Percentiles rank a stretch among this genome's conserved stretches.
Conservation (phyloP, 35 echinoderm and acorn worm species). For the Apostichopus japonicus region DNA sequence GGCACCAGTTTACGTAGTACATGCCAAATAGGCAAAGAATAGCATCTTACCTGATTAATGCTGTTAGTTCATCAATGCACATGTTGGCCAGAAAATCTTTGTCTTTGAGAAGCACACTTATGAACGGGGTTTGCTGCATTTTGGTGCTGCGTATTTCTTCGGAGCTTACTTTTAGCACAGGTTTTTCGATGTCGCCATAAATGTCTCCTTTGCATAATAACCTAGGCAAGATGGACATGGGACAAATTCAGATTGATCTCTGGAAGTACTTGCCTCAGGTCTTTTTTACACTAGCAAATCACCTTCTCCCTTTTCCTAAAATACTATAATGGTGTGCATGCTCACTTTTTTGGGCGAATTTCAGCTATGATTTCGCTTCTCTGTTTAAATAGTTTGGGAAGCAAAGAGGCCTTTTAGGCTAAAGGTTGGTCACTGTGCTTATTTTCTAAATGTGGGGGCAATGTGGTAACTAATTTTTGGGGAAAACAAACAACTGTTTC, state of each 20-base stretch:
- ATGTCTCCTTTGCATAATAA: slow-evolving; percentile 42
- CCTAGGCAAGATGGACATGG: slow-evolving; percentile 54
- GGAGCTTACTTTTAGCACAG: slow-evolving; percentile 9
- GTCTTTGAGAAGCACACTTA: not conserved
- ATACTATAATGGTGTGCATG: slow-evolving; percentile 70
- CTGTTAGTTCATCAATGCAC: slow-evolving; percentile 4
- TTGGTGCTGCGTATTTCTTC: not conserved
- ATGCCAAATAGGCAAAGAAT: slow-evolving; percentile 11
- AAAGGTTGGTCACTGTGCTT: slow-evolving; percentile 52
- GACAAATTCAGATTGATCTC: slow-evolving; percentile 18
- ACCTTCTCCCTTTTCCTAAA: slow-evolving; percentile 39
- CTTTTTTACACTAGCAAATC: slow-evolving; percentile 61
- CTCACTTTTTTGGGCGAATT: slow-evolving; percentile 57
- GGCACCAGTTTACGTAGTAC: not conserved
- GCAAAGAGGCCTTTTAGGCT: slow-evolving; percentile 28
- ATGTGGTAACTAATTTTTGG: slow-evolving; percentile 35
- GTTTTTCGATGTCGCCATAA: slow-evolving; percentile 61
- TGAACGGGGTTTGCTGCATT: not conserved
- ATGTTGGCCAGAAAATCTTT: not conserved
- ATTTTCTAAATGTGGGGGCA: slow-evolving; percentile 60
- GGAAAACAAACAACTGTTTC: slow-evolving; percentile 64
- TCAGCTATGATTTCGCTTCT: slow-evolving; percentile 41
- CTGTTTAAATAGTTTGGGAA: slow-evolving; percentile 28
- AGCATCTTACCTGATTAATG: not conserved
- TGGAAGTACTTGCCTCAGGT: slow-evolving; percentile 37